Base-by-base conservation (phyloP, 2,797 vertebrate species). In the Odontamblyopus lacepedii region DNA sequence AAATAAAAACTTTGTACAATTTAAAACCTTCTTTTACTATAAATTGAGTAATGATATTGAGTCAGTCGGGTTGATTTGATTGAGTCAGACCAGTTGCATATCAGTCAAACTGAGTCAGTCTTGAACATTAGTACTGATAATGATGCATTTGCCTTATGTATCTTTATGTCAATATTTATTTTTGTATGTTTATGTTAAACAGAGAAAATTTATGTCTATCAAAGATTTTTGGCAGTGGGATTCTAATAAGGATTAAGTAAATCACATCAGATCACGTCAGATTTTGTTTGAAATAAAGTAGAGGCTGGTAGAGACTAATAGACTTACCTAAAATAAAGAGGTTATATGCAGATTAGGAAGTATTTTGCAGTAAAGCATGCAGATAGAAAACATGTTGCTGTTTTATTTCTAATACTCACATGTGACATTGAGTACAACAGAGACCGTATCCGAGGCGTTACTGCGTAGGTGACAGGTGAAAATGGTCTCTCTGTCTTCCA, bases 401-500 rank as follows among this genome's bases (percentile, higher is more conserved):
- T 56, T 59, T 18, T 26, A 29, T 35, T 53, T 56, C 60, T 35
- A 64, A 59, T 53, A 96, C 98, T 96, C 88, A 99, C 98, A 97
- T 26, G 32, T 89, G 72, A 99, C 94, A 1, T 96, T 85, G 76
- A 99, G 93, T 59, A 82, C 83, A 76, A 97, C 93, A 0, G 95
- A 95, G 69, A 92, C 65, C 0, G 80, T 93, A 9, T 89, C 9
- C 0, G 91, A 87, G 32, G 56, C 55, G 35, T 98, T 63, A 6
- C 87, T 82, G 0, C 78, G 87, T 68, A 96, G 80, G 77, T 63
- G 90, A 90, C 98, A 99, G 1, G 93, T 94, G 75, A 98, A 99
- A 55, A 77, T 91, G 70, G 93, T 93, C 0, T 88, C 91, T 0
- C 97, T 65, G 78, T 99, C 97, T 0, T 92, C 69, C 62, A 73